phyloP scores from a whole-genome alignment of 2,797 vertebrate species.

The Chelmon rostratus region DNA sequence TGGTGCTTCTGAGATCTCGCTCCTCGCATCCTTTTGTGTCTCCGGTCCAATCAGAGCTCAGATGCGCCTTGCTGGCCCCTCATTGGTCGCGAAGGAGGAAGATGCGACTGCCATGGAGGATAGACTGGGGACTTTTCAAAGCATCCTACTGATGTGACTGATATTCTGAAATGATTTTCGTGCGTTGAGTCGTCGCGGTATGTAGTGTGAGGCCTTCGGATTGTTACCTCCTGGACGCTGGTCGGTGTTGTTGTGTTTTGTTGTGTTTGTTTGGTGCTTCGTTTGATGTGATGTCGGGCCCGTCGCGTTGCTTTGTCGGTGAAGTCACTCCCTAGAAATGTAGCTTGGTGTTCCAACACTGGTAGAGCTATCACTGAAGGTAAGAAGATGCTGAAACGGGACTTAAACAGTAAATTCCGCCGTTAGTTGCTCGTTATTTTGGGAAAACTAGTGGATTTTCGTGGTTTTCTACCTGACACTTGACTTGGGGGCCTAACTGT shows the following conservation, averaged over 20 bases:
- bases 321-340: slow-evolving; percentile 69
- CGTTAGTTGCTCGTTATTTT: too few relatives aligned
- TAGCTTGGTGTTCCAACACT: slow-evolving; percentile 46
- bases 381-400: slow-evolving; percentile 28
- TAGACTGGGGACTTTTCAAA: slow-evolving; percentile 50
- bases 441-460: background rate
- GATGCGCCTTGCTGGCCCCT: slow-evolving; percentile 15
- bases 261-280: slow-evolving; percentile 12
- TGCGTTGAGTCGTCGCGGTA: background rate
- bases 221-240: rapidly evolving
- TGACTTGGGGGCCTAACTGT: slow-evolving; percentile 29
- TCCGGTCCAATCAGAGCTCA: slow-evolving; percentile 72
- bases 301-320: slow-evolving; percentile 41
- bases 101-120: slow-evolving; percentile 69
- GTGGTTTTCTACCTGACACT: background rate
- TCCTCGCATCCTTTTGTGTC: slow-evolving; percentile 78
- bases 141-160: slow-evolving; percentile 35
- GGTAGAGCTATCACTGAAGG: slow-evolving; percentile 58
- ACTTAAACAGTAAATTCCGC: background rate
- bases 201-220: background rate
- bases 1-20: slow-evolving; percentile 45
- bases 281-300: slow-evolving; percentile 66
- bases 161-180: background rate
- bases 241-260: too few relatives aligned
- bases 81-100: slow-evolving; percentile 80